Evolutionary conservation across 2,113 vertebrate species (phyloP).

Genomic region (Ciconia boyciana): DNA sequence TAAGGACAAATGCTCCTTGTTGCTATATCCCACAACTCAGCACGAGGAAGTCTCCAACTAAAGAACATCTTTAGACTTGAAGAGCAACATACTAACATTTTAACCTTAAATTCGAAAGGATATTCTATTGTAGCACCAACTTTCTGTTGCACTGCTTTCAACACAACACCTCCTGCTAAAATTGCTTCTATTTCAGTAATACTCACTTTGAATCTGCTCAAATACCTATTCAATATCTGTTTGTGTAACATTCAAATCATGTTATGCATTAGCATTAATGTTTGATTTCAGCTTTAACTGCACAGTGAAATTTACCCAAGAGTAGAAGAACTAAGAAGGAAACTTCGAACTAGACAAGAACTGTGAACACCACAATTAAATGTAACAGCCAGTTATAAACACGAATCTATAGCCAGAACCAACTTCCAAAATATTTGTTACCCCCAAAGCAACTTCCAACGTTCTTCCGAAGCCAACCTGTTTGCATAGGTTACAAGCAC

Average conservation of each 20-base stretch:
- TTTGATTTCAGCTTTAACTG: not conserved
- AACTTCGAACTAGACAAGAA: not conserved
- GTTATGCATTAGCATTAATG: not conserved
- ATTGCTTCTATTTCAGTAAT: not conserved
- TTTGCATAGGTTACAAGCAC: not conserved
- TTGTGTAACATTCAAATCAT: not conserved
- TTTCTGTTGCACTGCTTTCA: not conserved
- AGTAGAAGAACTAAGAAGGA: not conserved
- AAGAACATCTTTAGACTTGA: not conserved
- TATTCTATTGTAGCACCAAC: not conserved
- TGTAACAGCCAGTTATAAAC: not conserved
- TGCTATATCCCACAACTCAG: not conserved
- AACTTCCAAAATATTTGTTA: not conserved
- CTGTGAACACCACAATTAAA: not conserved
- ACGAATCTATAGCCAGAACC: not conserved
- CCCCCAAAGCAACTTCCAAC: not conserved
- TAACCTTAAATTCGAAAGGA: not conserved
- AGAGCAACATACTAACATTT: not conserved
- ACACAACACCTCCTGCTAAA: accelerated
- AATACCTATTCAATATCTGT: not conserved
- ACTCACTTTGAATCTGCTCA: not conserved
- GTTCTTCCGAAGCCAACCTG: not conserved
- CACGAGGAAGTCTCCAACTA: not conserved
- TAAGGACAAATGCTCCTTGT: not conserved
- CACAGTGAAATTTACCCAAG: not conserved